Percentiles rank a stretch among this genome's conserved stretches.
These are phyloP conservation scores for Neomorphus geoffroyi DNA, from an alignment of 2,797 vertebrate genomes.

Conservation along the genomic window DNA sequence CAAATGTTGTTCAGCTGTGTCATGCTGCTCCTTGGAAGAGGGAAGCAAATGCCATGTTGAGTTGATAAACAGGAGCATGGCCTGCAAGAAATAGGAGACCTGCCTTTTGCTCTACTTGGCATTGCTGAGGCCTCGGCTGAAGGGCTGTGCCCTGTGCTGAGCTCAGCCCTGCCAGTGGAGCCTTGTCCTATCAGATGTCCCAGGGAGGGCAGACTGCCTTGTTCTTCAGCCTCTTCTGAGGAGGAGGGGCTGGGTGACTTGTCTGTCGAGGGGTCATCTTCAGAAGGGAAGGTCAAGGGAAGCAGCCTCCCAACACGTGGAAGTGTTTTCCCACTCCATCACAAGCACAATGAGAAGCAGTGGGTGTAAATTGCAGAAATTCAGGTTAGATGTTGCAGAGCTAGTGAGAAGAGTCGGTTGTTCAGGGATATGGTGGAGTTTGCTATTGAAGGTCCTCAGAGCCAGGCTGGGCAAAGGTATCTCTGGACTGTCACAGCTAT, in stretches of 20 bases:
- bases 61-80: not conserved
- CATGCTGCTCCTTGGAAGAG: not conserved
- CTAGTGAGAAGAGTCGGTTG: not conserved
- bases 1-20: not conserved
- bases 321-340: not conserved
- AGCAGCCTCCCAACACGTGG: not conserved
- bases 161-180: not conserved
- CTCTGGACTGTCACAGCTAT: not conserved
- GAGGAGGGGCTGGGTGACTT: not conserved
- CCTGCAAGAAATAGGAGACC: not conserved
- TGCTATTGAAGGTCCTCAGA: not conserved
- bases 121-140: fast-evolving
- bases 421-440: not conserved
- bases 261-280: not conserved
- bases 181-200: fast-evolving
- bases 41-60: not conserved
- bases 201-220: fast-evolving
- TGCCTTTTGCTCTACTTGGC: not conserved
- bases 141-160: fast-evolving
- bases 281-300: not conserved
- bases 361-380: not conserved
- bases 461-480: not conserved
- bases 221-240: not conserved
- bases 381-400: not conserved
- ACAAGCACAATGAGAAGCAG: not conserved